Base-by-base conservation (phyloP, 2,113 vertebrate genomes). In the Psilopsiagon aymara region DNA sequence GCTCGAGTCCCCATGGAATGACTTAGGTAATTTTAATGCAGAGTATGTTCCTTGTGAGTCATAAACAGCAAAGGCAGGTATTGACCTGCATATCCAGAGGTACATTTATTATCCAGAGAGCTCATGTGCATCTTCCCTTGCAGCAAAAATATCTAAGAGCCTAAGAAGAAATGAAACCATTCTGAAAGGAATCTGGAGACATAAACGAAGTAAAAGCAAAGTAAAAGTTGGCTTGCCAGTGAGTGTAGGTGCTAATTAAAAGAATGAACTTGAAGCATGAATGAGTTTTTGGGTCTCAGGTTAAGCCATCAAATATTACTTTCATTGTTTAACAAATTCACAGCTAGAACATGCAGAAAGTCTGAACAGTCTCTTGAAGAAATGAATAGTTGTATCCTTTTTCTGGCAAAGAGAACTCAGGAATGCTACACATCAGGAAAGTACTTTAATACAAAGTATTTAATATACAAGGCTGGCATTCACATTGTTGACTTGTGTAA, bases 51-150 rank as follows among this genome's bases (percentile, higher is more conserved):
- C 13, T 53, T n/a, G 14, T 41, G 21, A 31, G 28, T 24, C 33
- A 52, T 24, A 44, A 83, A 70, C 39, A 85, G 25, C 47, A 66
- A 71, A 70, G 59, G 29, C 47, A 52, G 37, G 90, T 43, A 95
- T 95, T 82, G 95, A 99, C 98, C 98, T 31, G 99, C 98, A 23
- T 99, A 99, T 66, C 99, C 98, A 52, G 99, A 99, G 81, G 97
- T 98, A 60, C 98, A 98, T 86, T 99, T 99, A 98, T 97, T 57
- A 98, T 84, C 98, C 98, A 73, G 97, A 96, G 9, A 98, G 92
- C 17, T 97, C 98, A 11, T 10, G 25, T 23, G 98, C 98, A 86
- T 98, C 97, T 66, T 98, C 98, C 86, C 97, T 96, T 53, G 98
- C 97, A 86, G 98, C 96, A 91, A 98, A 95, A 80, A 98, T 75